Evolutionary conservation across 1,140 invertebrate species (phyloP), one percentile per base, ranked within the genome.

Genomic region (Pogonomyrmex californicus): DNA sequence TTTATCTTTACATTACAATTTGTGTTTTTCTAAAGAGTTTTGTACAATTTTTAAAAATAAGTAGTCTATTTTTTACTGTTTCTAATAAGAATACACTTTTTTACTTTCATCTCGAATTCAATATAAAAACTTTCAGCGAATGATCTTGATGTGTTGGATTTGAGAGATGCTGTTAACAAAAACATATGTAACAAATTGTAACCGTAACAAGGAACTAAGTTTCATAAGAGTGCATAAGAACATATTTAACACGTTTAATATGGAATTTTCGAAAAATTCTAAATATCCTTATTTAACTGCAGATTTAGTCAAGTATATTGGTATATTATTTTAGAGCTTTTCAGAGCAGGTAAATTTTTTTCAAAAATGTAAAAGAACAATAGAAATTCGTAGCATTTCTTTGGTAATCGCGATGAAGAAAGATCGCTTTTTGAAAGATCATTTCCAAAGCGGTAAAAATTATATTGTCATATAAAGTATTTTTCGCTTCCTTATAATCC

Each of bases 331-430:
- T 70, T 17, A 54, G 1, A 4, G 65, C 30, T 65, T 65, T 36
- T 65, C 36, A 4, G 1, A 70, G 47, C 71, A 75, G 71, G 71
- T 75, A 75, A 58, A 38, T 41, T 86, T 79, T 65, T 58, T 49
- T 30, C 30, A 14, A 88, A 87, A 87, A 14, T 9, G n/a, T 23
- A 23, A 23, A 23, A 23, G 23, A 23, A 23, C 23, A 23, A 23
- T 23, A 23, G 23, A 23, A 23, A 23, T 23, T 23, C 23, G 23
- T 23, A 23, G 23, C 23, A 23, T 23, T 23, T 23, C 23, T 23
- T 23, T 23, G 23, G 23, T 23, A 23, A 23, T 23, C 23, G 23
- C 23, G 23, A 0, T 23, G 23, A 23, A 23, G 23, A 23, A 23
- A 23, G 23, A 23, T 23, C 23, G 23, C 23, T 23, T 23, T 23